These are phyloP conservation scores for Indicator maculatus DNA, from an alignment of 2,113 vertebrate species.

Conservation along the genomic window DNA sequence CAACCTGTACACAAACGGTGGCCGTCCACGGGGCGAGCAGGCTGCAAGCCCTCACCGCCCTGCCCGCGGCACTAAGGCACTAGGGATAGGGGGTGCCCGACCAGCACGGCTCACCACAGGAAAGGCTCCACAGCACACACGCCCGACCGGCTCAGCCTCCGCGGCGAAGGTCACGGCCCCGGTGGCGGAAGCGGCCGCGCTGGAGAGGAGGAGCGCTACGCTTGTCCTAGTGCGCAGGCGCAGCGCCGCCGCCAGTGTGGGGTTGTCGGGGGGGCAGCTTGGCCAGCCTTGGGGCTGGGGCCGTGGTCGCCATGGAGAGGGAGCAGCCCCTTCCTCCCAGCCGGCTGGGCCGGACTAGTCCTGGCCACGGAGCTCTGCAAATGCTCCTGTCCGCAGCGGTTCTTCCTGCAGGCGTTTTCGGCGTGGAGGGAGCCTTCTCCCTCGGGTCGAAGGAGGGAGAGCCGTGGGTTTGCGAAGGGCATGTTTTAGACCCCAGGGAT, in stretches of 20 bases:
- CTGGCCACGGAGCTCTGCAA: fast-evolving
- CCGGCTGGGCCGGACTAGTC: too few relatives aligned
- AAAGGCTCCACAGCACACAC: neutral
- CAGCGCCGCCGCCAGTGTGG: fast-evolving
- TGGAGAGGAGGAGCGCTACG: fast-evolving
- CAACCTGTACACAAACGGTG: neutral
- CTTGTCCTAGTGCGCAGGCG: neutral
- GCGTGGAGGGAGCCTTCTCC: neutral
- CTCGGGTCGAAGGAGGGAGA: neutral
- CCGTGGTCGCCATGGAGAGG: neutral
- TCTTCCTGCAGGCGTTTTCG: neutral
- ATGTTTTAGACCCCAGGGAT: fast-evolving
- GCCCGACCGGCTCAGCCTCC: neutral
- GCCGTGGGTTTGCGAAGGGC: neutral
- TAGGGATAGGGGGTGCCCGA: neutral
- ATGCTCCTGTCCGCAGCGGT: fast-evolving
- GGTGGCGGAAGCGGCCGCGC: neutral
- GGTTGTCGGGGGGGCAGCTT: neutral
- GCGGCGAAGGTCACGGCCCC: neutral
- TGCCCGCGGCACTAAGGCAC: neutral
- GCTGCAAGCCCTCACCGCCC: neutral
- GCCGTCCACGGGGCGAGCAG: too few relatives aligned
- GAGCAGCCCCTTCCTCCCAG: too few relatives aligned
- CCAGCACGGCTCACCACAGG: neutral
- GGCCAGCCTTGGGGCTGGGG: neutral